These are phyloP conservation scores for Zaprionus tsacasi DNA, from an alignment of 1,140 invertebrate genomes.

Conservation along the genomic window DNA sequence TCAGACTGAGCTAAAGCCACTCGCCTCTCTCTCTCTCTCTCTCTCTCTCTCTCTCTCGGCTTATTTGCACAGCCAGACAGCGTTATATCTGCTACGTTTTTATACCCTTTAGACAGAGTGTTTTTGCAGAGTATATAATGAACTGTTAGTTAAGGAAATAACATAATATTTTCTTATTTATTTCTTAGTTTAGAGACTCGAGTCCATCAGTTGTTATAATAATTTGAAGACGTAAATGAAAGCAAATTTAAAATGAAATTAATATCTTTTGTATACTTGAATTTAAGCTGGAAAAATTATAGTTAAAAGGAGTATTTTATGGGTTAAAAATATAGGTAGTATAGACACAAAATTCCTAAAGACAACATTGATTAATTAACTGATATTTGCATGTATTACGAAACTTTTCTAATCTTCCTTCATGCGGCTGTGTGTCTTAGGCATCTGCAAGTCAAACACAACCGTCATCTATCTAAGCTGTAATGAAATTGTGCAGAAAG, in stretches of 20 bases:
- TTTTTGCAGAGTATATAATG: not conserved
- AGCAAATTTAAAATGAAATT: too few species aligned
- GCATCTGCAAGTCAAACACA: conserved; percentile 1
- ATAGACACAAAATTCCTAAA: too few species aligned
- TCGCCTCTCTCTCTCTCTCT: not conserved
- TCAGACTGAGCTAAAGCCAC: conserved; percentile 20
- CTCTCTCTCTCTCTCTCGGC: not conserved
- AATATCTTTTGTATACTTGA: too few species aligned
- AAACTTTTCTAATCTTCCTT: not conserved
- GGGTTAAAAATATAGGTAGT: too few species aligned
- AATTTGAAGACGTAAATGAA: too few species aligned
- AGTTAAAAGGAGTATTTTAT: too few species aligned
- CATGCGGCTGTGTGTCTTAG: not conserved
- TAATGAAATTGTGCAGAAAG: not conserved
- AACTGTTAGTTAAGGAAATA: not conserved
- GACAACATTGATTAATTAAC: not conserved
- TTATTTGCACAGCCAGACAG: conserved; percentile 29
- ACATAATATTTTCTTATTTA: not conserved
- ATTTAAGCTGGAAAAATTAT: too few species aligned
- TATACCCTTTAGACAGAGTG: not conserved
- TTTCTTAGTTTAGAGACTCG: too few species aligned
- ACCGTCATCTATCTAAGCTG: not conserved
- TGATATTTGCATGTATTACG: not conserved
- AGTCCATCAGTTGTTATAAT: too few species aligned
- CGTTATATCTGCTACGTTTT: conserved; percentile 13